Percentiles rank a stretch among this genome's conserved stretches.
These are phyloP conservation scores for Peromyscus maniculatus DNA, from an alignment of 2,113 vertebrate genomes.

Conservation along the genomic window DNA sequence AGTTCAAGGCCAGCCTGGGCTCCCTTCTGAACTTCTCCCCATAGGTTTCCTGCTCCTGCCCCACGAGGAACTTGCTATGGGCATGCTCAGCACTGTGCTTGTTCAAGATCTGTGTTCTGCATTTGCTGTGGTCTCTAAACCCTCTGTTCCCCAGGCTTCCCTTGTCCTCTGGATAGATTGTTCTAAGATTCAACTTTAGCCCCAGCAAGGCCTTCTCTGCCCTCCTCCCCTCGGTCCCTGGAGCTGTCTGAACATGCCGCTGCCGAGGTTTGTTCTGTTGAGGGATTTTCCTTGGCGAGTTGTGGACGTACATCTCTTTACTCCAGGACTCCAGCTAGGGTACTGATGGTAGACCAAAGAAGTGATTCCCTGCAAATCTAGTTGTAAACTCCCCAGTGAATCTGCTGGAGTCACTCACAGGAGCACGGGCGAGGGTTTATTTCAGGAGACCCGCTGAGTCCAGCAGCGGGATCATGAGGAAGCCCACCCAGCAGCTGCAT, in stretches of 20 bases:
- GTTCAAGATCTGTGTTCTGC: not conserved
- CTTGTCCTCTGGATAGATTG: not conserved
- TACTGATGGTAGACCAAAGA: not conserved
- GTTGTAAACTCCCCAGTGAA: not conserved
- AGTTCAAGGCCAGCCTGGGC: not conserved
- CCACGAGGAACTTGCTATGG: not conserved
- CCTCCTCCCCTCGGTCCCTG: not conserved
- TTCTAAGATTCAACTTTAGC: not conserved
- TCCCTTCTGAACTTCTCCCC: not conserved
- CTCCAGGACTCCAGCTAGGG: not conserved
- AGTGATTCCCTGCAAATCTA: not conserved
- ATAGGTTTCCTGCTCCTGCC: not conserved
- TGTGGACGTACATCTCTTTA: not conserved
- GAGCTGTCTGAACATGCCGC: not conserved
- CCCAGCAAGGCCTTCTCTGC: not conserved
- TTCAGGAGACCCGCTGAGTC: not conserved
- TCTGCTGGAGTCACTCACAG: not conserved
- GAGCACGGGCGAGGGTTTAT: not conserved
- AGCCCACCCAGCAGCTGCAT: not conserved
- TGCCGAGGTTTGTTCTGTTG: not conserved
- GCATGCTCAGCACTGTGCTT: not conserved
- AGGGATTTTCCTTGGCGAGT: not conserved
- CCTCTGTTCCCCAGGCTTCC: too few relatives aligned
- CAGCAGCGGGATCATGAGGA: not conserved
- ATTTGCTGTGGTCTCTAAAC: not conserved